phyloP scores from a whole-genome alignment of 2,888 invertebrate genomes.

The Amitus sp. region DNA sequence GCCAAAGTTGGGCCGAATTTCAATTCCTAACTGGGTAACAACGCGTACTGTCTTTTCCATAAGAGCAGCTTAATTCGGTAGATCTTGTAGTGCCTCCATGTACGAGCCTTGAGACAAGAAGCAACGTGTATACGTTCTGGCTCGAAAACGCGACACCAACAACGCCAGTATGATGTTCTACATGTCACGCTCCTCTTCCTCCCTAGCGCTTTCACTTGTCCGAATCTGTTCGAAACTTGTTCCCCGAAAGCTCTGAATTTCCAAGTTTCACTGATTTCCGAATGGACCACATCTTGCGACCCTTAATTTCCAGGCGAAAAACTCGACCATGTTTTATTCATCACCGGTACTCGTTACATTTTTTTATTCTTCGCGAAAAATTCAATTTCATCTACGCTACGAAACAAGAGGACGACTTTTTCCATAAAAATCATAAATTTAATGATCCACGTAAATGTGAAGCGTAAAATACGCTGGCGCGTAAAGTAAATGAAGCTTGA shows the following conservation, averaged over 20 bases:
- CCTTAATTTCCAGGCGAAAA: no score
- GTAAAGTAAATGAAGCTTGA: conserved; percentile 23
- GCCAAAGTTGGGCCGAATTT: no score
- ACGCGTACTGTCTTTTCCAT: no score
- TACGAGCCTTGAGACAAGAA: background rate
- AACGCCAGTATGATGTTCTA: conserved; percentile 5
- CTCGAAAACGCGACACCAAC: conserved; percentile 24
- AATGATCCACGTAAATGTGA: no score
- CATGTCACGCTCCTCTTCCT: background rate
- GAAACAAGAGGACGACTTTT: no score
- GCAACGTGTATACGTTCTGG: conserved; percentile 31
- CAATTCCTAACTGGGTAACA: no score
- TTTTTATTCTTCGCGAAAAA: background rate
- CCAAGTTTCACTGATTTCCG: no score
- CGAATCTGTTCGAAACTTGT: no score
- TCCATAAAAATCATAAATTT: no score
- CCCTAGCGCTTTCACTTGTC: no score
- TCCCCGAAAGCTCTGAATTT: background rate
- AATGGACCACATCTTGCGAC: no score
- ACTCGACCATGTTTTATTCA: background rate
- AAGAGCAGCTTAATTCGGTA: background rate
- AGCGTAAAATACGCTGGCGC: conserved; percentile 21
- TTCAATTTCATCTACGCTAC: no score
- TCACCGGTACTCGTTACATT: background rate
- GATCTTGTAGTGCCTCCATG: background rate